Evolutionary conservation across 1,140 invertebrate species (phyloP).

Genomic region (Zaprionus gabonicus): DNA sequence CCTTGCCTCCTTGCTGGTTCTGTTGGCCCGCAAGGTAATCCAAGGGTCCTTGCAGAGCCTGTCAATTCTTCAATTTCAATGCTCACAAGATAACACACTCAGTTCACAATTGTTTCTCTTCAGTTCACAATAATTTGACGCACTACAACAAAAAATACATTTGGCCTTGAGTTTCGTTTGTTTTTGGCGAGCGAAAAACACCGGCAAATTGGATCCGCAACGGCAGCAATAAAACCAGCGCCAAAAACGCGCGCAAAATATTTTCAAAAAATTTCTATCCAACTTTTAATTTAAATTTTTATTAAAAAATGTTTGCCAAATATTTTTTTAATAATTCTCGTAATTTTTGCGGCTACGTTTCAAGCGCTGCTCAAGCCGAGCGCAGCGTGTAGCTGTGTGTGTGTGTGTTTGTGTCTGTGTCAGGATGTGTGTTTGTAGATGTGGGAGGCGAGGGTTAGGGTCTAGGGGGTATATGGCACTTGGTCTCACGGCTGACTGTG

Average conservation of each 20-base stretch:
- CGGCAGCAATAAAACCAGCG: slow-evolving; percentile 11
- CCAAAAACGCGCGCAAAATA: slow-evolving; percentile 28
- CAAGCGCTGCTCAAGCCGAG: background rate
- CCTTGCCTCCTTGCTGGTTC: background rate
- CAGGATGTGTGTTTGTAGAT: background rate
- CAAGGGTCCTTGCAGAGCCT: slow-evolving; percentile 77
- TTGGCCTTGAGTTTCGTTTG: background rate
- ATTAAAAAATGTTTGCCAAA: background rate
- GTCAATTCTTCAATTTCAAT: slow-evolving; percentile 15
- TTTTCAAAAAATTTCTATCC: background rate
- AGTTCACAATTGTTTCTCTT: slow-evolving; percentile 14
- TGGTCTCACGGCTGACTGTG: slow-evolving; percentile 30
- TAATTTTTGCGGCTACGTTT: slow-evolving; percentile 6
- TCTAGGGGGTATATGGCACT: background rate
- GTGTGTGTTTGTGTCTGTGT: background rate
- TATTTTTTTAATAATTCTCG: slow-evolving; percentile 4
- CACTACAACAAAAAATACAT: slow-evolving; percentile 21
- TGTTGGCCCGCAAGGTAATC: slow-evolving; percentile 70
- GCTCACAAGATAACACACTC: slow-evolving; percentile 21
- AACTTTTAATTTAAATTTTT: background rate
- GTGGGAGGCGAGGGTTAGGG: background rate
- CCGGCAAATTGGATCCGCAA: slow-evolving; percentile 5
- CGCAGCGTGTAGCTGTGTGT: background rate
- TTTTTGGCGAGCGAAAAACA: background rate
- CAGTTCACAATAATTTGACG: slow-evolving; percentile 7